Conservation (phyloP, 2,888 invertebrate species). For the Orchesellides sinensis region DNA sequence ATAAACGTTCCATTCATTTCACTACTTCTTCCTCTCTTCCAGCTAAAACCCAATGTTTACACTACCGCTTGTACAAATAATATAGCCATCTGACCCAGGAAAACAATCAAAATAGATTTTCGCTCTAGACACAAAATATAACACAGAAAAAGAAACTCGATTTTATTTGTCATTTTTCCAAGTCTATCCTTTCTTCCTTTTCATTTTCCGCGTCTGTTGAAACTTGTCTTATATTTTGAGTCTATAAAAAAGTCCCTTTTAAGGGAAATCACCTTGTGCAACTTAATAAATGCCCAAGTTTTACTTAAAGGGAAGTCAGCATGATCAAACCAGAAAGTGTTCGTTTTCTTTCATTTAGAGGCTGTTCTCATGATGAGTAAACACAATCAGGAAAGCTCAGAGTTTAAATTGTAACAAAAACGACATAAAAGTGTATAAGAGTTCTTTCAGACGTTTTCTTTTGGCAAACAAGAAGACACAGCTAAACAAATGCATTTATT, state of each 20-base stretch:
- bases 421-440: no score
- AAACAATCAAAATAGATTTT: constrained; percentile 39
- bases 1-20: constrained; percentile 49
- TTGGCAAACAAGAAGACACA: no score
- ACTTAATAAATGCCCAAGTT: no score
- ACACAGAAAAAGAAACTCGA: neutral
- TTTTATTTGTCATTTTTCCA: constrained; percentile 40
- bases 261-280: no score
- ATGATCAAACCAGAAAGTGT: no score
- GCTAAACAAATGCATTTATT: no score
- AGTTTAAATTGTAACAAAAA: no score
- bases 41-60: constrained; percentile 32
- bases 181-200: constrained; percentile 13
- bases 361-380: no score
- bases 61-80: constrained; percentile 43
- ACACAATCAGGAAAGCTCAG: no score
- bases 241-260: neutral
- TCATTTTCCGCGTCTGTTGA: constrained; percentile 14
- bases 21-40: constrained; percentile 5
- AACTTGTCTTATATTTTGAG: neutral
- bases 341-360: no score
- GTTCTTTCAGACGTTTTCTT: no score
- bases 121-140: constrained; percentile 9
- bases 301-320: no score
- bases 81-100: constrained; percentile 18